These are phyloP conservation scores for Phaonia tiefii DNA, from an alignment of 2,888 invertebrate species.

Conservation along the genomic window DNA sequence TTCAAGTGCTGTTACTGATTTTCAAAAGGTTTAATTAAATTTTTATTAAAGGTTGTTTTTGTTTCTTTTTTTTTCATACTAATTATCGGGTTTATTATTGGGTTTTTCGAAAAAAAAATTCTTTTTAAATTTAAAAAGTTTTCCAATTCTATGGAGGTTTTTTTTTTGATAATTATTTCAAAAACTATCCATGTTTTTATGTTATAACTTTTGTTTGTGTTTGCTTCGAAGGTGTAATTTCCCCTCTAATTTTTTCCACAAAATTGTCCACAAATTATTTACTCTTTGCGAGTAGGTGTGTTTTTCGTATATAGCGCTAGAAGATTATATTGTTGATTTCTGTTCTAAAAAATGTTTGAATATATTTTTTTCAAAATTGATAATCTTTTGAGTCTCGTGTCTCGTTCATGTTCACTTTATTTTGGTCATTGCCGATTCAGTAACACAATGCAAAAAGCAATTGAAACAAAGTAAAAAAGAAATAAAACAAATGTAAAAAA, in stretches of 20 bases:
- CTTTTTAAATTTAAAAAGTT: slow-evolving; percentile 15
- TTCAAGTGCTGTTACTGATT: not conserved
- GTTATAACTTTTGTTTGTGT: not conserved
- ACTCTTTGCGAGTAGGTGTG: not conserved
- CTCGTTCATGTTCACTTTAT: slow-evolving; percentile 11
- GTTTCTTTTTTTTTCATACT: slow-evolving; percentile 35
- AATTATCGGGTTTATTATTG: no score
- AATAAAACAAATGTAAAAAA: not conserved
- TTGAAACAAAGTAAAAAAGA: not conserved
- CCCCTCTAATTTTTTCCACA: slow-evolving; percentile 43
- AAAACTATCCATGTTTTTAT: slow-evolving; percentile 1
- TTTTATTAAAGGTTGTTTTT: no score
- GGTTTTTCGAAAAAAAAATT: slow-evolving; percentile 11
- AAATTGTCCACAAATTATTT: slow-evolving; percentile 40
- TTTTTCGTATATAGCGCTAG: slow-evolving; percentile 68
- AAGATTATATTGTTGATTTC: slow-evolving; percentile 69
- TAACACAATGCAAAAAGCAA: not conserved
- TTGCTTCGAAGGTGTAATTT: no score
- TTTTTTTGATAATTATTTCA: not conserved
- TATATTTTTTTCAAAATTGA: slow-evolving; percentile 32
- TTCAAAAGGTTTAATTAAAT: no score
- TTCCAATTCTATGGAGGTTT: slow-evolving; percentile 6
- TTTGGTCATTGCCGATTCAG: not conserved
- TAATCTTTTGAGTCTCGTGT: slow-evolving; percentile 38
- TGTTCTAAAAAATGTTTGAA: slow-evolving; percentile 54